These are phyloP conservation scores for Autographa pulchrina DNA, from an alignment of 2,888 invertebrate genomes.

Conservation along the genomic window DNA sequence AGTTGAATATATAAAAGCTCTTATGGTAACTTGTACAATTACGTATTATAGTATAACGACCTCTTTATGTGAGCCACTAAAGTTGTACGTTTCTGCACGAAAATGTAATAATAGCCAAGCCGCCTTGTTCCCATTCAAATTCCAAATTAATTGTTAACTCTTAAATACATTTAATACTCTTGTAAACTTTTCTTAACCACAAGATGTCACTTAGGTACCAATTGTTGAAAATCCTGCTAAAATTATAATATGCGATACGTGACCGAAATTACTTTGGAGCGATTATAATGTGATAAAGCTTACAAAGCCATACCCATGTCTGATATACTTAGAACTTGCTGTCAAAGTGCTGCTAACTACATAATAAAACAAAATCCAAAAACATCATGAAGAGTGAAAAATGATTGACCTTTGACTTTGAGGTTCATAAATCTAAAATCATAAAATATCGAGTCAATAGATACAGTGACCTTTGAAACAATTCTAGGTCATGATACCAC, in stretches of 20 bases:
- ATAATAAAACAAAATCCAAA: too few species aligned
- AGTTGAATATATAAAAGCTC: constrained; percentile 6
- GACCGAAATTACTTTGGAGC: too few species aligned
- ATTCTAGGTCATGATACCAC: not conserved
- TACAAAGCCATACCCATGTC: too few species aligned
- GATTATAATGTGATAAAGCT: too few species aligned
- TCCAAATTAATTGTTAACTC: not conserved
- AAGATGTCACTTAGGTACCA: not conserved
- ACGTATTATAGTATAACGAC: constrained; percentile 8
- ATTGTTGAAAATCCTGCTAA: too few species aligned
- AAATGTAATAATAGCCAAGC: constrained; percentile 7
- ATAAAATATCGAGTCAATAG: not conserved
- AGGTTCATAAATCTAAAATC: too few species aligned
- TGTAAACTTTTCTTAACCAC: not conserved
- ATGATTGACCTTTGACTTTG: too few species aligned
- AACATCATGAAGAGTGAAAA: too few species aligned
- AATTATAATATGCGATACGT: too few species aligned
- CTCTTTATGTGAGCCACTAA: constrained; percentile 18
- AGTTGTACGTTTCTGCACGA: not conserved
- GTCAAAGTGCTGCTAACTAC: too few species aligned
- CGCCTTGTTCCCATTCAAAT: not conserved
- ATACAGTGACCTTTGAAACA: not conserved
- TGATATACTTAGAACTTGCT: too few species aligned
- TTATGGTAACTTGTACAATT: not conserved
- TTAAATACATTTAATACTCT: not conserved